A percentile compares a stretch with the other conserved stretches of the same genome.
phyloP scores from a whole-genome alignment of 2,113 vertebrate genomes.

The Numida meleagris region DNA sequence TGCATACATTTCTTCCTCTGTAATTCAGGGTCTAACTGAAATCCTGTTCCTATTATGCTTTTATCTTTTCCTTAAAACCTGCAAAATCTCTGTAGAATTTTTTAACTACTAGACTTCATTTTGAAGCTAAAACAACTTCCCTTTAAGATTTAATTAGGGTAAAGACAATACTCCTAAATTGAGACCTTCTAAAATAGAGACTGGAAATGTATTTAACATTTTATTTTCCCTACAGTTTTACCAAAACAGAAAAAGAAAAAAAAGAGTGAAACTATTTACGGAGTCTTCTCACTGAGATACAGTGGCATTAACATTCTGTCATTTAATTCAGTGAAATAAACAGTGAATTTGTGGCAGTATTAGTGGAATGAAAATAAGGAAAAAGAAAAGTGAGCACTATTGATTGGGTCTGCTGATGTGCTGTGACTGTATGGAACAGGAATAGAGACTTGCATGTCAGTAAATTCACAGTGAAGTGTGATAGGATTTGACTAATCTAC shows the following conservation, averaged over 20 bases:
- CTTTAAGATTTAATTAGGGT: not conserved
- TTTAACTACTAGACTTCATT: not conserved
- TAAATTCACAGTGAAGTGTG: not conserved
- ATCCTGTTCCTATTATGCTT: not conserved
- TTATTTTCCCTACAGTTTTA: not conserved
- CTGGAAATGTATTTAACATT: not conserved
- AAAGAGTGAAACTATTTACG: not conserved
- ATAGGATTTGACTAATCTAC: not conserved
- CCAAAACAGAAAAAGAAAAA: too few species aligned
- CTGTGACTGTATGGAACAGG: not conserved
- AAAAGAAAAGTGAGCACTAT: not conserved
- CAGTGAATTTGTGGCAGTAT: not conserved
- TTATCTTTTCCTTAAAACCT: not conserved
- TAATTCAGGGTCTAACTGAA: not conserved
- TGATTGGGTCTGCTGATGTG: not conserved
- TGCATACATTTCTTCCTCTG: not conserved
- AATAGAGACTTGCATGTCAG: not conserved
- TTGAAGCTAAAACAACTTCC: not conserved
- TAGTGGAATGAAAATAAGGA: not conserved
- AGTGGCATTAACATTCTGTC: not conserved
- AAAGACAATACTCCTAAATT: not conserved
- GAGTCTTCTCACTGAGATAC: not conserved
- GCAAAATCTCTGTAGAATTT: not conserved
- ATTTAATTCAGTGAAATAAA: not conserved
- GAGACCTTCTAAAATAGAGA: not conserved